Evolutionary conservation across 2,888 invertebrate species (phyloP), one percentile per base, ranked within the genome.

Genomic region (Hylaea fasciaria): DNA sequence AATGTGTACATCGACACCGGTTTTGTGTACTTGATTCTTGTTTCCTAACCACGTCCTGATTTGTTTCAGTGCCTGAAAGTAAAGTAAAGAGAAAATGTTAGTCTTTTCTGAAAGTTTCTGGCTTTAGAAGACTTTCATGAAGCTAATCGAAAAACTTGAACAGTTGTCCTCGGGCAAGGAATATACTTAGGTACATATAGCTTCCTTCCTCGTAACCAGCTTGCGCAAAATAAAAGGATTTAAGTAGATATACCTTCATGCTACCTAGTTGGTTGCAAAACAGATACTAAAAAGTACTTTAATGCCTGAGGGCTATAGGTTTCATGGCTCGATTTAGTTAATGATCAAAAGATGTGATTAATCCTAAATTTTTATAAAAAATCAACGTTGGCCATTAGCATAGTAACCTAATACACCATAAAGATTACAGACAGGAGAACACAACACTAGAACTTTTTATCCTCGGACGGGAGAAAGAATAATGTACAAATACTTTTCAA

Each of bases 41-140:
- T 76, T 77, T 12, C 86, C 85, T 47, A 84, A 73, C 71, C 74
- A 77, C 14, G 51, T 57, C 62, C 86, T 75, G 0, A 70, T n/a
- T 41, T 71, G 70, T 72, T 80, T 80, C 66, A 81, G 66, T 49
- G 78, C 57, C 89, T 89, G 83, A 28, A 82, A 86, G 62, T 13
- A 28, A 82, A 86, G 62, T 13, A 65, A 54, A 35, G 46, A 43
- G 12, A 43, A 43, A 52, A 39, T 39, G 10, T 17, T 43, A 51
- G 9, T n/a, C 5, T 13, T 32, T 39, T 41, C 7, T 13, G 13
- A 28, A 29, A 40, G 16, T 41, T 29, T 4, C 22, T 48, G 17
- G 16, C 17, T 3, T 44, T 13, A 37, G 14, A 29, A 14, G 5
- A 0, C 16, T 29, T 14, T 51, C 32, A 32, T 7, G 9, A 43